Evolutionary conservation across 2,797 vertebrate genomes (phyloP).

Genomic region (Artibeus lituratus): DNA sequence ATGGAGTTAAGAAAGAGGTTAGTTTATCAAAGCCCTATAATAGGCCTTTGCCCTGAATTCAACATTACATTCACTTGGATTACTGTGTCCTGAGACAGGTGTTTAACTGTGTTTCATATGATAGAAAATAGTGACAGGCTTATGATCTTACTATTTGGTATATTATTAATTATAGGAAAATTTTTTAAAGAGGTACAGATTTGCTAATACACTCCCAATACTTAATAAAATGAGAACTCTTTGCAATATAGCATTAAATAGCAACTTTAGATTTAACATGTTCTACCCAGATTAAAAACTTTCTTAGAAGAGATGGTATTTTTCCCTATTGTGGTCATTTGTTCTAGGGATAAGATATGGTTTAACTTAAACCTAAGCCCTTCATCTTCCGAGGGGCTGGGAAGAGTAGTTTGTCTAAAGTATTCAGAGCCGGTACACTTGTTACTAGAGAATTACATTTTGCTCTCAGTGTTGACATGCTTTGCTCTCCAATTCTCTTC

Average conservation of each 20-base stretch:
- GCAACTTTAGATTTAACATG: conserved; percentile 26
- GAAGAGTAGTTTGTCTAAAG: background rate
- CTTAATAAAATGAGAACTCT: conserved; percentile 34
- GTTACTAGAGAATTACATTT: background rate
- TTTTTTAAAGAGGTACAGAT: background rate
- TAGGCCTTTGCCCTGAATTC: conserved; percentile 28
- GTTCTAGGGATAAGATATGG: background rate
- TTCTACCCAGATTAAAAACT: conserved; percentile 16
- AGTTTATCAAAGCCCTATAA: background rate
- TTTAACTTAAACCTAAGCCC: background rate
- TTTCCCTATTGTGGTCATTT: background rate
- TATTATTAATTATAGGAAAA: background rate
- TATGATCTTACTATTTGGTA: background rate
- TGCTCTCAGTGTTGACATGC: background rate
- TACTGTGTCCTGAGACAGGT: background rate
- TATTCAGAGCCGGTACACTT: background rate
- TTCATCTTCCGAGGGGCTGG: background rate
- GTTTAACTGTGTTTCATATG: background rate
- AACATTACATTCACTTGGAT: background rate
- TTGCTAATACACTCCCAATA: background rate
- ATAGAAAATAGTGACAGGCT: background rate
- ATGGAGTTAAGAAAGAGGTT: background rate
- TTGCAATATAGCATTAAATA: conserved; percentile 22
- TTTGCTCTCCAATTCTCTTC: conserved; percentile 53
- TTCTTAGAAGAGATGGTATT: background rate